Conservation (phyloP, 2,113 vertebrate genomes). For the Tachysurus fulvidraco region DNA sequence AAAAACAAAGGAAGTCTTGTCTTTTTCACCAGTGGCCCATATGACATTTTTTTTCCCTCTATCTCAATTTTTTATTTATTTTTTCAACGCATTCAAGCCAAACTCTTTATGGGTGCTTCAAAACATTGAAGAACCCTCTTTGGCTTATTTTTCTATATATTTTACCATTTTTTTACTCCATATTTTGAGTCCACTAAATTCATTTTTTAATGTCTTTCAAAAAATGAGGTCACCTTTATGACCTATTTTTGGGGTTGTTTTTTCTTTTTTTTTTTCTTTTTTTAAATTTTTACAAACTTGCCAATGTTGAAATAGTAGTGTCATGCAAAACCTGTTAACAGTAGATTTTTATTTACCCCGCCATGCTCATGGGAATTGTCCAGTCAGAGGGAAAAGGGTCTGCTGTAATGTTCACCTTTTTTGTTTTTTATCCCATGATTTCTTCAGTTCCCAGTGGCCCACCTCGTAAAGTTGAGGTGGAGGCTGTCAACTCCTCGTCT, state of each 20-base stretch:
- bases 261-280: conserved; percentile 78
- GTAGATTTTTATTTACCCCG: conserved; percentile 69
- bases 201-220: conserved; percentile 91
- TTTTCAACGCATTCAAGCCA: conserved; percentile 72
- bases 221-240: conserved; percentile 73
- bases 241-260: conserved; percentile 78
- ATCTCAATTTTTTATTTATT: conserved; percentile 67
- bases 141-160: conserved; percentile 95
- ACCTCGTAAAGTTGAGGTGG: conserved; percentile 99
- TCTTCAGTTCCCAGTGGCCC: conserved; percentile 99
- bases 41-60: conserved; percentile 51
- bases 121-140: conserved; percentile 86
- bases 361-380: conserved; percentile 64
- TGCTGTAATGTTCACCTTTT: conserved; percentile 84
- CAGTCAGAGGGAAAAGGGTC: conserved; percentile 67
- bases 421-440: conserved; percentile 91
- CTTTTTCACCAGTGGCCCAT: conserved; percentile 61
- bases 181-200: conserved; percentile 90
- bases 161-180: conserved; percentile 94
- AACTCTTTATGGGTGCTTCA: conserved; percentile 87
- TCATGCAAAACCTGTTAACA: conserved; percentile 74
- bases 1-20: conserved; percentile 59
- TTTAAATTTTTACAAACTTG: conserved; percentile 76
- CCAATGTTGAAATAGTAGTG: conserved; percentile 80
- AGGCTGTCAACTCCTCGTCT: conserved; percentile 98